A percentile compares a stretch with the other conserved stretches of the same genome.
These are phyloP conservation scores for Neopelma chrysocephalum DNA, from an alignment of 2,797 vertebrate genomes.

Conservation along the genomic window DNA sequence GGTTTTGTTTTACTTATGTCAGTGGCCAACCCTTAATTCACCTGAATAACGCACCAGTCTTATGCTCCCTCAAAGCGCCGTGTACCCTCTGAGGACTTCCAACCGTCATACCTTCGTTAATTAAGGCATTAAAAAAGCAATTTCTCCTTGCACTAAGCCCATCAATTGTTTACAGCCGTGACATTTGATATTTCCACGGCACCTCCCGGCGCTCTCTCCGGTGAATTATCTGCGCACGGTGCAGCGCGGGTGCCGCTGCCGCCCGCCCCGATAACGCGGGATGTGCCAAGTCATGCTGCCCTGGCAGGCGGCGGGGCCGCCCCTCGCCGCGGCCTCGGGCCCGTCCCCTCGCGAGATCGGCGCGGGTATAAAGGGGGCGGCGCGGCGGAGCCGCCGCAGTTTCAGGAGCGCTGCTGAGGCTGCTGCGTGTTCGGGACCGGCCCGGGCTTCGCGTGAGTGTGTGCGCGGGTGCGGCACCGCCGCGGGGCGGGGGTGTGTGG, in stretches of 20 bases:
- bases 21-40: background rate
- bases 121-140: background rate
- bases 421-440: fast-evolving
- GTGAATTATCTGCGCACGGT: fast-evolving
- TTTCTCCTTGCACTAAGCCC: background rate
- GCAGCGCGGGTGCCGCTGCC: too few species aligned
- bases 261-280: fast-evolving
- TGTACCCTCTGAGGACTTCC: background rate
- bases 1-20: background rate
- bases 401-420: fast-evolving
- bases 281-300: slow-evolving; percentile 57
- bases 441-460: background rate
- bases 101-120: background rate
- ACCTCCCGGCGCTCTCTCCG: background rate
- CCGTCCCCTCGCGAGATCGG: slow-evolving; percentile 38
- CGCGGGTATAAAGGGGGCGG: slow-evolving; percentile 20
- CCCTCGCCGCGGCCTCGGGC: background rate
- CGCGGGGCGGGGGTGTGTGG: background rate
- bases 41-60: too few species aligned
- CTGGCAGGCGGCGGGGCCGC: background rate
- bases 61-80: background rate
- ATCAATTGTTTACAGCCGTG: background rate
- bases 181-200: fast-evolving
- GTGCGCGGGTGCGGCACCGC: too few species aligned
- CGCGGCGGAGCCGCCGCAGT: background rate